Conservation (phyloP, 2,888 invertebrate species). For the Stegophylla sp. region DNA sequence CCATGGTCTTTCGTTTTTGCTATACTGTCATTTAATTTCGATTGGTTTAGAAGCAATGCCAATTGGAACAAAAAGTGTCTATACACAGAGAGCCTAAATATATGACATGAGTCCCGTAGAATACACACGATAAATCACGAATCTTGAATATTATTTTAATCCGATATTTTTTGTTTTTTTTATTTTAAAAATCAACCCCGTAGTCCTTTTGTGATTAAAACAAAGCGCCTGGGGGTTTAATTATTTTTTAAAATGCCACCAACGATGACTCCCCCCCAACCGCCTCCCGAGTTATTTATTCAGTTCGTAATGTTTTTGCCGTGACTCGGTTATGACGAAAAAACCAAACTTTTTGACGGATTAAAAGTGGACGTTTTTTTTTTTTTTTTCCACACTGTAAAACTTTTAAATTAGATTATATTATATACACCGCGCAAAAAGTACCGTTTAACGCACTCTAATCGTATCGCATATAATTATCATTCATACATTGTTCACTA, state of each 20-base stretch:
- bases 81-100: not conserved
- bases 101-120: not conserved
- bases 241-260: slow-evolving; percentile 10
- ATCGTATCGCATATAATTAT: not conserved
- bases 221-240: not conserved
- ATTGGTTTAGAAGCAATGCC: no score
- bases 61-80: no score
- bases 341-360: slow-evolving; percentile 34
- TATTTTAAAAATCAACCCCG: not conserved
- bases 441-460: not conserved
- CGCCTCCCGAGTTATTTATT: slow-evolving; percentile 14
- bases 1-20: no score
- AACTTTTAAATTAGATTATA: slow-evolving; percentile 29
- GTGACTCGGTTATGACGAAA: not conserved
- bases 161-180: not conserved
- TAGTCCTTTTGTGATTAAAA: not conserved
- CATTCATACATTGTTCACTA: no score
- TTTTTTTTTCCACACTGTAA: not conserved
- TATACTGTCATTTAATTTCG: no score
- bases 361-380: not conserved
- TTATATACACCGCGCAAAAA: not conserved
- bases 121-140: not conserved
- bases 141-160: not conserved
- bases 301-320: not conserved
- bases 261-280: not conserved